Evolutionary conservation across 2,888 invertebrate species (phyloP), one percentile per base, ranked within the genome.

Genomic region (Pteria penguin): DNA sequence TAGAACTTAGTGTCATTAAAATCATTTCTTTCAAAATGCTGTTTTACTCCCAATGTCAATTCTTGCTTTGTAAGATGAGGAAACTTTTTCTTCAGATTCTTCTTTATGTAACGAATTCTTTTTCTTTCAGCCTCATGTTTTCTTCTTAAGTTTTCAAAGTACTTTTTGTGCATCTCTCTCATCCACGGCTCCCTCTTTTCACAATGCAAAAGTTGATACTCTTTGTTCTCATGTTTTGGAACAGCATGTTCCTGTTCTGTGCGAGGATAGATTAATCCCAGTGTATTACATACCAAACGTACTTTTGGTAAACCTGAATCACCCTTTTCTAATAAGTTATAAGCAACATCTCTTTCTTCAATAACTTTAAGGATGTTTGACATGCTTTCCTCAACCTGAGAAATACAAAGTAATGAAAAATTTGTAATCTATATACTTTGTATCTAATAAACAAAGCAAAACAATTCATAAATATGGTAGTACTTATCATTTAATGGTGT

Each of bases 301-400:
- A 66, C 67, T 33, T 82, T 79, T 3, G 82, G 83, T n/a, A 82
- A 72, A 4, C 79, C 83, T 2, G 87, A 83, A 26, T 86, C 80
- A 3, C 91, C 91, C 1, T 84, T 87, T 94, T 99, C 99, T 69
- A 99, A 93, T 83, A 95, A 90, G 91, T 96, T 95, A 92, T 96
- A 97, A 0, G 99, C 99, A 82, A 94, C 93, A 91, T 99, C 98
- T 80, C 99, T 94, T 93, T 99, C 99, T 72, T 96, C 94, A 0
- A 99, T 95, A 0, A 99, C 97, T 24, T 93, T 93, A 92, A 99
- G 97, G 75, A 99, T 93, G 91, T 98, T 97, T 79, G 95, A 94
- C 99, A 99, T 99, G 24, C 98, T 98, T 84, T 96, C 96, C 90
- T 96, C 95, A 0, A 98, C 94, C 94, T 94, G 14, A n/a, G 45